Evolutionary conservation across 2,888 invertebrate species (phyloP).

Genomic region (Pimpla rufipes): DNA sequence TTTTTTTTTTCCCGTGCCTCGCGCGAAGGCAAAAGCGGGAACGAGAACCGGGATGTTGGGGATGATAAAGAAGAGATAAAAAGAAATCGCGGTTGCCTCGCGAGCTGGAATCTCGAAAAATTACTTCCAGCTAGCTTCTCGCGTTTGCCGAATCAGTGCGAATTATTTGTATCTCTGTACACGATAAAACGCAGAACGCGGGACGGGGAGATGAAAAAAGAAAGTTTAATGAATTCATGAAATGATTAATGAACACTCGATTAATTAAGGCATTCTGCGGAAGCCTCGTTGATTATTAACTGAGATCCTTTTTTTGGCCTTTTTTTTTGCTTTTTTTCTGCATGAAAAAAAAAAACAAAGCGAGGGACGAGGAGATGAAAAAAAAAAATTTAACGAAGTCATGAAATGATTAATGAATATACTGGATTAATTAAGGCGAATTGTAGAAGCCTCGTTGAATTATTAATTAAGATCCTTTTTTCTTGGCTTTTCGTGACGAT

Average conservation of each 20-base stretch:
- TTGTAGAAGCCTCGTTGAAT: too few relatives aligned
- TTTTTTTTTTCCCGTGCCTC: conserved; percentile 34
- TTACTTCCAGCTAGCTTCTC: background rate
- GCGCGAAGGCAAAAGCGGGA: background rate
- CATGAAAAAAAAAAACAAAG: too few relatives aligned
- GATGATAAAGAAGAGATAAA: conserved; percentile 6
- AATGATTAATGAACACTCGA: too few relatives aligned
- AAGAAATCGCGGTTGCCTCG: background rate
- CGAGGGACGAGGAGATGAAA: too few relatives aligned
- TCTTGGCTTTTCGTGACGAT: background rate
- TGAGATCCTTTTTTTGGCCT: too few relatives aligned
- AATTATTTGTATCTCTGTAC: background rate
- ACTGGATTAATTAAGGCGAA: too few relatives aligned
- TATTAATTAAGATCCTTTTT: background rate
- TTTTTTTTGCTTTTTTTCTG: too few relatives aligned
- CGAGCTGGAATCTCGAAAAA: background rate
- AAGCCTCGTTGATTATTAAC: too few relatives aligned
- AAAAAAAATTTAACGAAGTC: background rate
- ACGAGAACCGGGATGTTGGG: background rate
- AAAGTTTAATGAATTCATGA: too few relatives aligned
- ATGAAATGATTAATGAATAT: background rate
- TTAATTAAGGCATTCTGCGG: too few relatives aligned
- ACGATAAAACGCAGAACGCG: too few relatives aligned
- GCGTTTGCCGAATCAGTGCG: background rate
- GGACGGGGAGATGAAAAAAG: too few relatives aligned